Percentiles rank a stretch among this genome's conserved stretches.
phyloP scores from a whole-genome alignment of 1,140 invertebrate species.

The Drosophila murphyi region DNA sequence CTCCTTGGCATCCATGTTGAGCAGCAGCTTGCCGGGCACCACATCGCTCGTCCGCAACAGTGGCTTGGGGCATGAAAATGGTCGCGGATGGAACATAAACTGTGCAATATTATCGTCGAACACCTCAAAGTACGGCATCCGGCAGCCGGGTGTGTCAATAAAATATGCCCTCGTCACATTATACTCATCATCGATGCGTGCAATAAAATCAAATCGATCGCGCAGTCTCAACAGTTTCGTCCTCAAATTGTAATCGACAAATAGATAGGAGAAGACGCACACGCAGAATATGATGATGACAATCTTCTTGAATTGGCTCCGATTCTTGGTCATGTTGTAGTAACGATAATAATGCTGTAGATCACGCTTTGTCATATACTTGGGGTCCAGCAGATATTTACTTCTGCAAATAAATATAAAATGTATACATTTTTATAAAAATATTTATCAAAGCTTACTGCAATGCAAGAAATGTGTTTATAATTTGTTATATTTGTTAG shows the following conservation, averaged over 20 bases:
- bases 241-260: slow-evolving; percentile 77
- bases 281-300: slow-evolving; percentile 73
- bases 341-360: slow-evolving; percentile 79
- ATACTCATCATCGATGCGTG: slow-evolving; percentile 68
- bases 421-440: not conserved
- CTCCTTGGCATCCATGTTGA: slow-evolving; percentile 88
- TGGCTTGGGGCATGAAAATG: slow-evolving; percentile 84
- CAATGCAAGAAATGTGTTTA: not conserved
- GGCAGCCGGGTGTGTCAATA: slow-evolving; percentile 91
- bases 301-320: slow-evolving; percentile 76
- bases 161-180: slow-evolving; percentile 84
- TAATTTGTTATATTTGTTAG: too few species aligned
- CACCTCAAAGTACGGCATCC: slow-evolving; percentile 91
- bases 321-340: slow-evolving; percentile 70
- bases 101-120: slow-evolving; percentile 87
- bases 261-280: slow-evolving; percentile 77
- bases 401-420: slow-evolving; percentile 50
- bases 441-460: not conserved
- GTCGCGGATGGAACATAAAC: slow-evolving; percentile 84
- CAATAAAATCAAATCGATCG: slow-evolving; percentile 76
- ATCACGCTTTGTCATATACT: slow-evolving; percentile 80
- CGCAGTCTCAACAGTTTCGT: slow-evolving; percentile 67
- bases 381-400: slow-evolving; percentile 78
- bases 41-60: slow-evolving; percentile 77
- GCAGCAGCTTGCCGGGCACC: slow-evolving; percentile 82